Conservation (phyloP, 1,140 invertebrate species). For the Hyles vespertilio region DNA sequence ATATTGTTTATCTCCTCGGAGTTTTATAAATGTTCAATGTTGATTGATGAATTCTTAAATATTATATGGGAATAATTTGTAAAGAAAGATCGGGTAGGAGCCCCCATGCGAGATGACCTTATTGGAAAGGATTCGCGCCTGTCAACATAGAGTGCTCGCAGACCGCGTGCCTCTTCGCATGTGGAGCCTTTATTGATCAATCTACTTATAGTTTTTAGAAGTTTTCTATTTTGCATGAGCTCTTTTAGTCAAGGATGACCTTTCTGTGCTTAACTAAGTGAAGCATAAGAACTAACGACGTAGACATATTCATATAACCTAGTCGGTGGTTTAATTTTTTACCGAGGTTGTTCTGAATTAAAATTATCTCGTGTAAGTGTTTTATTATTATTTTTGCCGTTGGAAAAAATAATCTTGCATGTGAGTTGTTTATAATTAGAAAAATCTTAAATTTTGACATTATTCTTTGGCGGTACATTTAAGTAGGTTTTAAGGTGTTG, state of each 20-base stretch:
- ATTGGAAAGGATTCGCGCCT: slow-evolving; percentile 30
- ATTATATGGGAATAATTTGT: slow-evolving; percentile 3
- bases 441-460: too few relatives aligned
- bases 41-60: slow-evolving; percentile 1
- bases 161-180: slow-evolving; percentile 19
- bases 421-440: too few relatives aligned
- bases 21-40: not conserved
- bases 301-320: too few relatives aligned
- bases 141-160: slow-evolving; percentile 24
- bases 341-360: too few relatives aligned
- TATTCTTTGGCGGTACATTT: too few relatives aligned
- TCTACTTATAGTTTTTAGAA: slow-evolving; percentile 29
- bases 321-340: too few relatives aligned
- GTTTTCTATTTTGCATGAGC: slow-evolving; percentile 26
- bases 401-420: too few relatives aligned
- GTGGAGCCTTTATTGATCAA: slow-evolving; percentile 41
- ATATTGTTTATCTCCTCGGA: slow-evolving; percentile 3
- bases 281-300: too few relatives aligned
- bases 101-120: slow-evolving; percentile 2
- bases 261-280: not conserved
- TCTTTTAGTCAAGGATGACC: slow-evolving; percentile 16
- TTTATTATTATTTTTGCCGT: too few relatives aligned
- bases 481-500: too few relatives aligned
- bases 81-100: not conserved
- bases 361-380: too few relatives aligned